phyloP scores from a whole-genome alignment of 2,113 vertebrate genomes.

The Scalopus aquaticus region DNA sequence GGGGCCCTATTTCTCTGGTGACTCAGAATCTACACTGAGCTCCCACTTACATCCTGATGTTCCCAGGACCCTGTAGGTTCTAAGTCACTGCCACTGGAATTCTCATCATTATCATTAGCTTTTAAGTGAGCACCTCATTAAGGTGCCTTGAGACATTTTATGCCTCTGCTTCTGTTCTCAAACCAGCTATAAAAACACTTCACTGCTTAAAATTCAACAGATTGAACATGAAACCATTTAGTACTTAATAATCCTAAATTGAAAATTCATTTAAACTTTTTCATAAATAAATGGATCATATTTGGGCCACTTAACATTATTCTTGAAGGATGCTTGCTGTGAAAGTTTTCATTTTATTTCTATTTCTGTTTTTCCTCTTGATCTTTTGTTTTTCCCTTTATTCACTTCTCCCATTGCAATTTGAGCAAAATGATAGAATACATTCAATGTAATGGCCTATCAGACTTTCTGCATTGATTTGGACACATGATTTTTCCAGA shows the following conservation, averaged over 20 bases:
- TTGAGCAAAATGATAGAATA: background rate
- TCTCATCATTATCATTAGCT: conserved; percentile 36
- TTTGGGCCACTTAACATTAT: background rate
- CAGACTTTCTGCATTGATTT: background rate
- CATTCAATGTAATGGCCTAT: rapidly evolving
- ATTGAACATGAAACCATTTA: background rate
- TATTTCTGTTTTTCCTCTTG: background rate
- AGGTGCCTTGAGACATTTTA: conserved; percentile 44
- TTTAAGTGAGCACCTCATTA: conserved; percentile 52
- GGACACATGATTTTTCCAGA: background rate
- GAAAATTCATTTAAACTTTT: conserved; percentile 41
- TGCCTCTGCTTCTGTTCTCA: conserved; percentile 13
- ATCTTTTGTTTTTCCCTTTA: background rate
- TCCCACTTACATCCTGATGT: background rate
- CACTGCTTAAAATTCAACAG: background rate
- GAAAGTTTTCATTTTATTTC: background rate
- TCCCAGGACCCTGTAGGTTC: background rate
- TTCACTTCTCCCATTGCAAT: background rate
- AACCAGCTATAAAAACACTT: conserved; percentile 33
- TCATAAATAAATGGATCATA: background rate
- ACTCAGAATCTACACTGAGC: background rate
- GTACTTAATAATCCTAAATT: background rate
- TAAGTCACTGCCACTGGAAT: conserved; percentile 47
- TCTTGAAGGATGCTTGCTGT: background rate
- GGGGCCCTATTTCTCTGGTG: background rate